Evolutionary conservation across 2,888 invertebrate species (phyloP), one percentile per base, ranked within the genome.

Genomic region (Allacma fusca): DNA sequence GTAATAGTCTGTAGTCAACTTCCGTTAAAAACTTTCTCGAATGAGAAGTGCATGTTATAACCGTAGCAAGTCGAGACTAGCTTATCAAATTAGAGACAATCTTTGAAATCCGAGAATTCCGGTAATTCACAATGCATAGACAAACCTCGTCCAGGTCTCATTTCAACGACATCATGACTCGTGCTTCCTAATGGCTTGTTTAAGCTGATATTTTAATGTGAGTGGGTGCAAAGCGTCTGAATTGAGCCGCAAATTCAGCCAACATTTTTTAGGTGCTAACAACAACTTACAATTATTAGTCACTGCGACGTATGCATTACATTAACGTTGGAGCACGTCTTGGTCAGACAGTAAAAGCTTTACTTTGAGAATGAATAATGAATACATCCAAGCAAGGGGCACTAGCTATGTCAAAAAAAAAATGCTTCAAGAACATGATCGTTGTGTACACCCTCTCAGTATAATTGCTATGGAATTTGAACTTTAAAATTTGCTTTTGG

Each of bases 391-490:
- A 2, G n/a, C 9, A 19, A 50, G 50, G 2, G 50, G 19, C 50
- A 50, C 19, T 16, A 50, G 19, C 50, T 50, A 13, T 40, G 50
- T 50, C 50, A 12, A 16, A 50, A 50, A 50, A 13, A 9, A 50
- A 2, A 12, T 19, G 50, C 50, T 12, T 50, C 9, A 34, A 34
- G 34, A 34, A 34, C 34, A 34, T 34, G 34, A 34, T 34, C 34
- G 4, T 50, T 50, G 19, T 50, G 50, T 50, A 16, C 34, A 16
- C 16, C 4, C n/a, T n/a, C n/a, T n/a, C 19, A 16, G 16, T 50
- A 16, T 50, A n/a, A 50, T 50, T 50, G 50, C 16, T 50, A n/a
- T 50, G 50, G 50, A 50, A 50, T 50, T 50, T n/a, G 50, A n/a
- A 50, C 50, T 50, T 50, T 50, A 19, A n/a, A 16, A n/a, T n/a